These are phyloP conservation scores for Bambusicola thoracicus DNA, from an alignment of 2,113 vertebrate genomes.

Conservation along the genomic window DNA sequence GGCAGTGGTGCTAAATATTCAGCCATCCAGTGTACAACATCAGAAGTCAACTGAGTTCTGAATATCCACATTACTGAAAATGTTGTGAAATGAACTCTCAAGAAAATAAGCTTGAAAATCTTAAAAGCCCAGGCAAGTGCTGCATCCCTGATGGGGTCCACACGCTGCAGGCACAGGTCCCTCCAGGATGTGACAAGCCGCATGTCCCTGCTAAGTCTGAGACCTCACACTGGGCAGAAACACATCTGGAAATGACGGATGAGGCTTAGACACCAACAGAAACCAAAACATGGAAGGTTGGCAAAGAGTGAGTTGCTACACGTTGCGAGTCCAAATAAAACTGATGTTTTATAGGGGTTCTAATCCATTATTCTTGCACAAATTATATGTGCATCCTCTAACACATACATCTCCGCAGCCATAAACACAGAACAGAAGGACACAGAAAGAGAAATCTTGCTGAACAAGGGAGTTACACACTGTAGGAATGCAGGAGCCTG, in stretches of 20 bases:
- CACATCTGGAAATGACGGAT: background rate
- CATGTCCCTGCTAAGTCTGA: background rate
- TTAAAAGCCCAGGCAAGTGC: background rate
- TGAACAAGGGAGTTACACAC: slow-evolving; percentile 55
- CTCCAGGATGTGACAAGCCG: accelerated
- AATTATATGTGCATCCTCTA: slow-evolving; percentile 6
- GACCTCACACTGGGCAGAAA: background rate
- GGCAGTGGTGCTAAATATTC: accelerated
- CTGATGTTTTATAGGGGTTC: background rate
- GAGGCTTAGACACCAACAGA: background rate
- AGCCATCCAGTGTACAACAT: background rate
- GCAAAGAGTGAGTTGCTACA: background rate
- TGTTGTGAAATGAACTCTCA: background rate
- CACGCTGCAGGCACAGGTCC: accelerated
- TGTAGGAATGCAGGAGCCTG: slow-evolving; percentile 57
- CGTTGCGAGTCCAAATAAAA: slow-evolving; percentile 47
- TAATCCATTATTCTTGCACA: background rate
- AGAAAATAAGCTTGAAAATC: background rate
- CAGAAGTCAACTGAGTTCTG: background rate
- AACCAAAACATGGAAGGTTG: background rate
- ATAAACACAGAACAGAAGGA: slow-evolving; percentile 12
- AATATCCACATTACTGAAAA: slow-evolving; percentile 13
- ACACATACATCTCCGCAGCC: background rate
- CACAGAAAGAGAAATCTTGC: slow-evolving; percentile 31
- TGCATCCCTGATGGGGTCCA: background rate